Evolutionary conservation across 2,797 vertebrate species (phyloP), one percentile per base, ranked within the genome.

Genomic region (Stomatorhinus walkeri): DNA sequence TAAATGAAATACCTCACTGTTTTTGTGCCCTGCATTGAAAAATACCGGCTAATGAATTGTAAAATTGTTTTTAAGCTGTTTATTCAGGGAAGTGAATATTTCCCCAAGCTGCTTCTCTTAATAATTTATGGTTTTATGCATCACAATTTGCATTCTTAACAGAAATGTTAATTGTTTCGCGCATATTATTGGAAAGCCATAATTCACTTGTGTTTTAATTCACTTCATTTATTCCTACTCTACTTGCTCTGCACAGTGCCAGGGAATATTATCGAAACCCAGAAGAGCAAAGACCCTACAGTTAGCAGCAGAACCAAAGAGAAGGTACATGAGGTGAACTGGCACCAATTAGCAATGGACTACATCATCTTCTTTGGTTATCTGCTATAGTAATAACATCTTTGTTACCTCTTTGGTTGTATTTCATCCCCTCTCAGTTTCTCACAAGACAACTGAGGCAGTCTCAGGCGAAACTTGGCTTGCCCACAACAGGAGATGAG

Each of bases 81-180:
- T 87, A 56, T 56, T 86, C 85, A 56, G 85, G 51, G 51, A 86
- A 86, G 48, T 85, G 81, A 85, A 86, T 86, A 86, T 56, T 86
- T 86, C 85, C 85, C 85, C 49, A 19, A 86, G 51, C 85, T 86
- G 49, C 51, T 86, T 54, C 14, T 86, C 48, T 52, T 86, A 86
- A 86, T 86, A 86, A 86, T 54, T 56, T 86, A 49, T 52, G 52
- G 85, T 56, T 87, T 87, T 87, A 87, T 87, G 85, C 85, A 54
- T 56, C 51, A 59, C 51, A 87, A 87, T 87, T 87, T 87, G 85
- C 85, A 56, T 87, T 43, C 52, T 56, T 87, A 56, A 87, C 52
- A 48, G n/a, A 85, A 85, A 85, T 24, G 85, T 87, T 87, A 56
- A 87, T 56, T 87, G 85, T 87, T 87, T 87, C 43, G 85, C 52